Evolutionary conservation across 1,140 invertebrate genomes (phyloP).

Genomic region (Macrobrachium nipponense): DNA sequence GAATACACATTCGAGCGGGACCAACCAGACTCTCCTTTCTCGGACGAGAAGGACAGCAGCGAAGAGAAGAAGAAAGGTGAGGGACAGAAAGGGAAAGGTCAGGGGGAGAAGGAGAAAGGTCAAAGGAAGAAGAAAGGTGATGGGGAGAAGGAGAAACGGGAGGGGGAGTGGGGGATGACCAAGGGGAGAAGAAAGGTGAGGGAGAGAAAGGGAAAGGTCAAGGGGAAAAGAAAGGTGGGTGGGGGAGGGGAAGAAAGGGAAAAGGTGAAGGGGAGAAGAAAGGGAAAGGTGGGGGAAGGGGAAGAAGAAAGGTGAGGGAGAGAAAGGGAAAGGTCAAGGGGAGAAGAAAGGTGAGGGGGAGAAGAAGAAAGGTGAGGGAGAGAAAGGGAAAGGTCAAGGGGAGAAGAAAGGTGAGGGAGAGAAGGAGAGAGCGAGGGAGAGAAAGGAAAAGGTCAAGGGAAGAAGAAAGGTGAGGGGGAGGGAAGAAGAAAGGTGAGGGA

Average conservation of each 20-base stretch:
- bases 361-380: too few species aligned
- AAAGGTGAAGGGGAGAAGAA: neutral
- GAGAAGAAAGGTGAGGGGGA: neutral
- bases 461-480: too few species aligned
- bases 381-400: neutral
- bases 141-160: too few species aligned
- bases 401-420: too few species aligned
- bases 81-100: neutral
- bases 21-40: conserved; percentile 59
- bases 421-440: too few species aligned
- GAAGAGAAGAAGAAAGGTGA: conserved; percentile 52
- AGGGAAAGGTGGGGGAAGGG: neutral
- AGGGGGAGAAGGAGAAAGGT: neutral
- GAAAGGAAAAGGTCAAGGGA: too few species aligned
- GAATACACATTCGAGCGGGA: conserved; percentile 59
- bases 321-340: neutral
- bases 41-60: conserved; percentile 57
- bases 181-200: neutral
- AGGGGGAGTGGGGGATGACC: too few species aligned
- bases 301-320: neutral
- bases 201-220: neutral
- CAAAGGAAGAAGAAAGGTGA: neutral
- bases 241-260: too few species aligned
- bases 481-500: too few species aligned
- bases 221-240: too few species aligned